phyloP scores from a whole-genome alignment of 2,888 invertebrate species.

The Bembecia ichneumoniformis region DNA sequence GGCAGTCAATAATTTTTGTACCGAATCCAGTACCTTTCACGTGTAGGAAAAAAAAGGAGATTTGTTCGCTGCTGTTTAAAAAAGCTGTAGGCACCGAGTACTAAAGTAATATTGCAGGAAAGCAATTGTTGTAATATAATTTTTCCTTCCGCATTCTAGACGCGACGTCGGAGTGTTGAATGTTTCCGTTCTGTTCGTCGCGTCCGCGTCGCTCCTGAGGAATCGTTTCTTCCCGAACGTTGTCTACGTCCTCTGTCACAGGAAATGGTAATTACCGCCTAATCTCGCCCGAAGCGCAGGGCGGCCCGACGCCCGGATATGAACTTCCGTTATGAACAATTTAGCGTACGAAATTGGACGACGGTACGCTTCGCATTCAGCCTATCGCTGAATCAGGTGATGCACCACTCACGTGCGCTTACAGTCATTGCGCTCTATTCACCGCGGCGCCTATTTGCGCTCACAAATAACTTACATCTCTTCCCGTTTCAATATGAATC shows the following conservation, averaged over 20 bases:
- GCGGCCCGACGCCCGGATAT: constrained; percentile 80
- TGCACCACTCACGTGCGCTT: constrained; percentile 36
- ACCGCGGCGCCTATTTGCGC: constrained; percentile 26
- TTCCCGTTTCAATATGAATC: constrained; percentile 44
- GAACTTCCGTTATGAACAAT: constrained; percentile 91
- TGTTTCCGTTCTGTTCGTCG: constrained; percentile 16
- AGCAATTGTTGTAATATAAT: constrained; percentile 22
- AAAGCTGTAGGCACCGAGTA: not conserved
- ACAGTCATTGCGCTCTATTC: constrained; percentile 37
- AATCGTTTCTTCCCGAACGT: constrained; percentile 40
- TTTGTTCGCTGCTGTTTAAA: too few relatives aligned
- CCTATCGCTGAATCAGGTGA: constrained; percentile 39
- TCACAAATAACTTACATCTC: constrained; percentile 10
- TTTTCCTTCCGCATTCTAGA: constrained; percentile 34
- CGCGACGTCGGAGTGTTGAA: constrained; percentile 13
- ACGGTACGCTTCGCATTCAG: constrained; percentile 56
- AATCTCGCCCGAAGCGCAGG: constrained; percentile 70
- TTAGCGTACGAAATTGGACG: constrained; percentile 79
- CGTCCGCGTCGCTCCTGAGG: constrained; percentile 31
- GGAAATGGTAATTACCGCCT: constrained; percentile 75
- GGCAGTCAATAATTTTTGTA: too few relatives aligned
- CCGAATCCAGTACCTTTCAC: too few relatives aligned
- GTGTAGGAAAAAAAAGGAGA: too few relatives aligned
- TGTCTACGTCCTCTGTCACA: constrained; percentile 61
- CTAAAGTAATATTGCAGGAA: not conserved